Evolutionary conservation across 2,888 invertebrate genomes (phyloP).

Genomic region (Rotaria magnacalcarata): DNA sequence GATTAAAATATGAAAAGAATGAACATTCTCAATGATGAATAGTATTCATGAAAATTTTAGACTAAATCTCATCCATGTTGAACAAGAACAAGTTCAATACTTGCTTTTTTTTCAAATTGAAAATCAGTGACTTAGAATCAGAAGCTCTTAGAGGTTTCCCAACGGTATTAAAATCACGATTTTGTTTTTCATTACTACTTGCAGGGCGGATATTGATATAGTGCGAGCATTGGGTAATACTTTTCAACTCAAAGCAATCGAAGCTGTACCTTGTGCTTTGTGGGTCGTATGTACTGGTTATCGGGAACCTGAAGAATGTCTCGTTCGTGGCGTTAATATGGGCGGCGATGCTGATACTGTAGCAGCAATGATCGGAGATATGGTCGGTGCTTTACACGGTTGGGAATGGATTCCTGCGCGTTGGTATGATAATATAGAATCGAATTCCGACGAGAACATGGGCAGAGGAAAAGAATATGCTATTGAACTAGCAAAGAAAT

Average conservation of each 20-base stretch:
- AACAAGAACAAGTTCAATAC: too few species aligned
- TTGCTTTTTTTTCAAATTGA: too few species aligned
- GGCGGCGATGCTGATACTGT: constrained; percentile 20
- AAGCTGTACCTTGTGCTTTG: background rate
- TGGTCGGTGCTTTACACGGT: background rate
- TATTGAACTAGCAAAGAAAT: background rate
- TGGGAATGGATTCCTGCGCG: background rate
- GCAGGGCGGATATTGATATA: background rate
- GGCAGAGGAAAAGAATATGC: background rate
- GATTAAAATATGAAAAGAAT: too few species aligned
- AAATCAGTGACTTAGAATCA: too few species aligned
- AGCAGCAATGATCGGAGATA: background rate
- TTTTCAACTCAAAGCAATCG: background rate
- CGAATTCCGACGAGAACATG: background rate
- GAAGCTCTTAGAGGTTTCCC: too few species aligned
- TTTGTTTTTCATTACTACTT: background rate
- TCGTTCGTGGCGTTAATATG: background rate
- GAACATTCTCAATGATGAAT: too few species aligned
- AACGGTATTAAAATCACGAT: background rate
- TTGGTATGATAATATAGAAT: background rate
- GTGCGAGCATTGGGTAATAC: background rate
- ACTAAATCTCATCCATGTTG: too few species aligned
- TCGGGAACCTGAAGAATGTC: constrained; percentile 18
- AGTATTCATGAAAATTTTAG: too few species aligned
- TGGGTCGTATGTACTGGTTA: background rate